phyloP scores from a whole-genome alignment of 2,113 vertebrate genomes.

The Brachypteracias leptosomus region DNA sequence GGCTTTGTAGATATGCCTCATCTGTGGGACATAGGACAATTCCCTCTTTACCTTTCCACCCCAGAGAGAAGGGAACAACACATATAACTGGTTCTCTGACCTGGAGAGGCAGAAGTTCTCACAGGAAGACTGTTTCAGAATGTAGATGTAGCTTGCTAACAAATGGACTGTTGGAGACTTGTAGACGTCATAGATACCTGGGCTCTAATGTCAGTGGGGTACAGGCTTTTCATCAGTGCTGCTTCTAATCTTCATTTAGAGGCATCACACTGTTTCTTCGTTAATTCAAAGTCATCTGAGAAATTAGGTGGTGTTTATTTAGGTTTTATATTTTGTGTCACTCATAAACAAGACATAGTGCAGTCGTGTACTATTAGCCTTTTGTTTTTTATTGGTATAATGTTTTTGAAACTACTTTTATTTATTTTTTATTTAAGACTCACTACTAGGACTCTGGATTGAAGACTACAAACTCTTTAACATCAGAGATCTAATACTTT shows the following conservation, averaged over 20 bases:
- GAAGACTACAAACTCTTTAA: not conserved
- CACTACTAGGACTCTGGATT: not conserved
- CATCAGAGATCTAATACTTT: not conserved
- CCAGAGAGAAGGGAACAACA: not conserved
- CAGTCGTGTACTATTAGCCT: too few species aligned
- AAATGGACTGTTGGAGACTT: not conserved
- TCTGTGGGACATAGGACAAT: not conserved
- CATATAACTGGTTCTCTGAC: not conserved
- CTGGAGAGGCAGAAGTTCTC: not conserved
- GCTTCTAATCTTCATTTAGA: not conserved
- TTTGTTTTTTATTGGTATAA: not conserved
- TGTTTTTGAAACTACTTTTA: too few species aligned
- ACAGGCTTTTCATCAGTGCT: not conserved
- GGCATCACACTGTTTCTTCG: not conserved
- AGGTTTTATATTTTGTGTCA: not conserved
- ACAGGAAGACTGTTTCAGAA: not conserved
- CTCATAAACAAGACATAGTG: not conserved
- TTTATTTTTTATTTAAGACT: not conserved
- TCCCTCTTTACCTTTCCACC: not conserved
- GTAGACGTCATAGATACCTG: not conserved
- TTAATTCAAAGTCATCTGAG: not conserved
- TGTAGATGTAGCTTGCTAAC: not conserved
- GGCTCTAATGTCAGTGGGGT: not conserved
- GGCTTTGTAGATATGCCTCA: not conserved
- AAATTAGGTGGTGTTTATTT: not conserved